Conservation (phyloP, 2,888 invertebrate genomes). For the Drosophila buzzatii region DNA sequence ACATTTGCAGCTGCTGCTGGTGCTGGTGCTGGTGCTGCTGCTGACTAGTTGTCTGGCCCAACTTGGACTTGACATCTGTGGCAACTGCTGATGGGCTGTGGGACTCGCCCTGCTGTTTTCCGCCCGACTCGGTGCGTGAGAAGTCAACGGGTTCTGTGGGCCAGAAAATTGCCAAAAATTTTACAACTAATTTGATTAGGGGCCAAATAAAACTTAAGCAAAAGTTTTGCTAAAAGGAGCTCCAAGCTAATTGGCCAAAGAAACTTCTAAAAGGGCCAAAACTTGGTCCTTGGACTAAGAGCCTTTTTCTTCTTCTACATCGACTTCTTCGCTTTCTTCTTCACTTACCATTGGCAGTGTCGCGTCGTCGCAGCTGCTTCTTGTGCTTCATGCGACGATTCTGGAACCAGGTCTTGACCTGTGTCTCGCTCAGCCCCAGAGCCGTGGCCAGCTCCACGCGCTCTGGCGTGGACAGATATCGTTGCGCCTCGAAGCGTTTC, state of each 20-base stretch:
- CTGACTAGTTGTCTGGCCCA: conserved; percentile 44
- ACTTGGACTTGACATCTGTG: conserved; percentile 55
- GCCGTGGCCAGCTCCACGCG: conserved; percentile 97
- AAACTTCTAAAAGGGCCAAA: conserved; percentile 47
- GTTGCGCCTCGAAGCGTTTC: conserved; percentile 96
- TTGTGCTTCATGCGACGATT: conserved; percentile 98
- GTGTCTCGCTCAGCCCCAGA: conserved; percentile 96
- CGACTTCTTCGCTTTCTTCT: neutral
- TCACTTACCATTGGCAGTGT: conserved; percentile 84
- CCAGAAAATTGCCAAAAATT: conserved; percentile 46
- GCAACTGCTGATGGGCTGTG: conserved; percentile 35
- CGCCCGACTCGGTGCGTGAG: conserved; percentile 82
- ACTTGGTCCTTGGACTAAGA: neutral
- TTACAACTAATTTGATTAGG: conserved; percentile 67
- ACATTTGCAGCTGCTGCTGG: conserved; percentile 75
- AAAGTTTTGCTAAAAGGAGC: conserved; percentile 58
- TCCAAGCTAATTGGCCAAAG: conserved; percentile 58
- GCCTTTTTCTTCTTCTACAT: neutral
- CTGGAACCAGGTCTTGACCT: conserved; percentile 99
- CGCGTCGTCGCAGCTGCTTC: conserved; percentile 89
- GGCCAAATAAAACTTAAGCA: conserved; percentile 48
- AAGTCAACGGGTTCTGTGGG: conserved; percentile 85
- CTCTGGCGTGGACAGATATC: conserved; percentile 97
- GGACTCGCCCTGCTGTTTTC: conserved; percentile 55
- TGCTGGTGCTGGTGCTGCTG: conserved; percentile 67